phyloP scores from a whole-genome alignment of 2,888 invertebrate species.

The Steinernema hermaphroditum region DNA sequence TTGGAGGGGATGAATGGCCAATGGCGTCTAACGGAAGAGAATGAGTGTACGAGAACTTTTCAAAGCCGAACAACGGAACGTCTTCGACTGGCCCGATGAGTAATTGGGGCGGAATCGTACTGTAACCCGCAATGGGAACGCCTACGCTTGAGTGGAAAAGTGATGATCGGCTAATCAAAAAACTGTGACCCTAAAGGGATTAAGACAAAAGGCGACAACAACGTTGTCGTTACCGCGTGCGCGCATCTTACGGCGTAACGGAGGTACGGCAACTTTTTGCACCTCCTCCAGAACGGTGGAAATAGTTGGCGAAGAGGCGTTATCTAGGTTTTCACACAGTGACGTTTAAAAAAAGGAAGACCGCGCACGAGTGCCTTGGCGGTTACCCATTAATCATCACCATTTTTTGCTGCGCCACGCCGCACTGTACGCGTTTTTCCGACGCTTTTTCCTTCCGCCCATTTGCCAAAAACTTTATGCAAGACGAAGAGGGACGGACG shows the following conservation, averaged over 20 bases:
- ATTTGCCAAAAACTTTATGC: conserved; percentile 30
- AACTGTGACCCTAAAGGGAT: neutral
- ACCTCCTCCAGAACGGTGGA: neutral
- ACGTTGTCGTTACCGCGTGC: neutral
- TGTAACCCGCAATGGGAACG: neutral
- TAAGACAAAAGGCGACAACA: conserved; percentile 11
- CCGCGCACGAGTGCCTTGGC: conserved; percentile 12
- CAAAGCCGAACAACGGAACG: conserved; percentile 21
- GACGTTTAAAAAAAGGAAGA: neutral
- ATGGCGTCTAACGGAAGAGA: conserved; percentile 24
- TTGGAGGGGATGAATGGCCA: neutral
- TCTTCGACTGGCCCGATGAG: conserved; percentile 30
- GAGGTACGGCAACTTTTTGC: conserved; percentile 6
- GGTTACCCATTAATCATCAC: conserved; percentile 30
- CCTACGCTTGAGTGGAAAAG: conserved; percentile 5
- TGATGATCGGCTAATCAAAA: neutral
- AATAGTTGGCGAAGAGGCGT: conserved; percentile 6
- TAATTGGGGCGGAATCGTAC: conserved; percentile 30
- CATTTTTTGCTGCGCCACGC: conserved; percentile 18
- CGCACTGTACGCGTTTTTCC: conserved; percentile 18
- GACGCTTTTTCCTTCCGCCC: conserved; percentile 27
- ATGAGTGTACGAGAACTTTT: conserved; percentile 24
- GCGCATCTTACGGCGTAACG: neutral
- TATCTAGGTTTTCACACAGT: conserved; percentile 29
- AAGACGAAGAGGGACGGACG: neutral